Evolutionary conservation across 2,888 invertebrate species (phyloP), one percentile per base, ranked within the genome.

Genomic region (Polylopha cassiicola): DNA sequence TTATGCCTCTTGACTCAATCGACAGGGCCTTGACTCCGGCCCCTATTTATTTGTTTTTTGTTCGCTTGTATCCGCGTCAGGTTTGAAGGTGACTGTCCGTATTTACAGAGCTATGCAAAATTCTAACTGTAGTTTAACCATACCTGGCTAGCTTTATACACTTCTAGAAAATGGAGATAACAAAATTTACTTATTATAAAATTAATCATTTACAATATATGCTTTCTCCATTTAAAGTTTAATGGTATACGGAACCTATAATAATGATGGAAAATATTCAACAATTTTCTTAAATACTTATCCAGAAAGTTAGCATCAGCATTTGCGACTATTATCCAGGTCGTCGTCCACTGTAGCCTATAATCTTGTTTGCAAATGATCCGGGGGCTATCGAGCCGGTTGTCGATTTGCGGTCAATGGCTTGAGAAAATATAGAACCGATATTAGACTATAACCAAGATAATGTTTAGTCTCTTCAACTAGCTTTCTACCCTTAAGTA

Each of bases 21-120:
- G 33, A 10, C 18, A 10, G 22, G 33, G 37, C 54, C 52, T 51
- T 52, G 52, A 48, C 48, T 54, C 34, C 6, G 23, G 29, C 34
- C 31, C 24, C 44, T 54, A 45, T 50, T 52, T 53, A 52, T 56
- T 60, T 59, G 53, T 48, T 61, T 63, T 65, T 60, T 53, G 55
- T 62, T 50, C 44, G 44, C 53, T 33, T 43, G 47, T 20, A 24
- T 38, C 44, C 36, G 45, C 45, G 42, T 50, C 53, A 49, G 30
- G 34, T 46, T 53, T 47, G 57, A 71, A 73, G 69, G 67, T 63
- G 55, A 54, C 51, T 53, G 55, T 49, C 24, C 36, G 65, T 63
- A n/a, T n/a, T n/a, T n/a, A n/a, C n/a, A n/a, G n/a, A n/a, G n/a
- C n/a, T n/a, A n/a, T n/a, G n/a, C n/a, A n/a, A n/a, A n/a, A n/a